These are phyloP conservation scores for Falcunculus frontatus DNA, from an alignment of 2,113 vertebrate genomes.

Conservation along the genomic window DNA sequence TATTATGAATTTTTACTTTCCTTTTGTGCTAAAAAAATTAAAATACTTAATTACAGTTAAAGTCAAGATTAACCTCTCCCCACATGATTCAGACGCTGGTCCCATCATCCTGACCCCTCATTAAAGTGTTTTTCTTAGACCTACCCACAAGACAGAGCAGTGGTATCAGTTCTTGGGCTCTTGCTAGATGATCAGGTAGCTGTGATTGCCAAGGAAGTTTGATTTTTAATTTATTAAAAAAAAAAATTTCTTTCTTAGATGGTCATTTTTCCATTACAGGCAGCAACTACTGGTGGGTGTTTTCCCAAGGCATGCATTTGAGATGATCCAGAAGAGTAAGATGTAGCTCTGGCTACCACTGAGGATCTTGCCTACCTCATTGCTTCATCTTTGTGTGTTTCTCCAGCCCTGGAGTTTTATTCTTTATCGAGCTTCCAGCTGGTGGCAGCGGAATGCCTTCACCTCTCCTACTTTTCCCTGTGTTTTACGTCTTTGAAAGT, in stretches of 20 bases:
- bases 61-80: background rate
- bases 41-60: background rate
- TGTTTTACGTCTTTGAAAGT: background rate
- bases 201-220: background rate
- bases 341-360: background rate
- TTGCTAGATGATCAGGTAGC: background rate
- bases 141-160: background rate
- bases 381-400: background rate
- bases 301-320: background rate
- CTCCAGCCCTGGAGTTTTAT: background rate
- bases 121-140: background rate
- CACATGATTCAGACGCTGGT: background rate
- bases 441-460: background rate
- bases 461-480: background rate
- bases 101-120: too few relatives aligned
- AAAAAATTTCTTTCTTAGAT: background rate
- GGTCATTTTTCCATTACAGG: background rate
- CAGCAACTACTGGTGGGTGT: background rate
- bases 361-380: too few relatives aligned
- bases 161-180: background rate
- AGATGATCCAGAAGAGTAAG: background rate
- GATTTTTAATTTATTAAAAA: background rate
- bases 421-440: background rate
- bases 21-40: background rate
- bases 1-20: background rate